These are phyloP conservation scores for Avahi laniger DNA, from an alignment of 2,797 vertebrate species.

Conservation along the genomic window DNA sequence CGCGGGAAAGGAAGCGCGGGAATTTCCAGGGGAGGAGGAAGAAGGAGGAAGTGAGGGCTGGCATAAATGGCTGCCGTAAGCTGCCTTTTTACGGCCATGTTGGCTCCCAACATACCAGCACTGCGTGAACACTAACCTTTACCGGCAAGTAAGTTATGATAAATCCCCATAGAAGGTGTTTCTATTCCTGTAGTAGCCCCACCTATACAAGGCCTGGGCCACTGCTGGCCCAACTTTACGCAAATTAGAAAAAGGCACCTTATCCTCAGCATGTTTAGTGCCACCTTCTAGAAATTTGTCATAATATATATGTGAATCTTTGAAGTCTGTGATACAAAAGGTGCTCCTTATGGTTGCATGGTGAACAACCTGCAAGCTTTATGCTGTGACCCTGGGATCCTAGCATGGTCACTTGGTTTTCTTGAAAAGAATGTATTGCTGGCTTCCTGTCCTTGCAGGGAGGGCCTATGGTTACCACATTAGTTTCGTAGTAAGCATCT, in stretches of 20 bases:
- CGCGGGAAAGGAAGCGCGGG: too few relatives aligned
- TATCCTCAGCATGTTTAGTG: not conserved
- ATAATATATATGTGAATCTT: not conserved
- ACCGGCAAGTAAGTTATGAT: not conserved
- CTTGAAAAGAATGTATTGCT: not conserved
- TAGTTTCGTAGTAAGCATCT: not conserved
- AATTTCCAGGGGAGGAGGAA: too few relatives aligned
- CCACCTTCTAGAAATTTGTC: not conserved
- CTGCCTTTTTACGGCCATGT: too few relatives aligned
- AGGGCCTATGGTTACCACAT: not conserved
- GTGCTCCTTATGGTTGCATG: not conserved
- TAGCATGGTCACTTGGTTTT: not conserved
- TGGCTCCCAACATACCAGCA: too few relatives aligned
- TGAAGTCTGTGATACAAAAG: not conserved
- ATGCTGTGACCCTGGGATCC: not conserved
- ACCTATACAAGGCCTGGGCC: not conserved
- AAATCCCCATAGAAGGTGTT: not conserved
- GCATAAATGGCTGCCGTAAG: too few relatives aligned
- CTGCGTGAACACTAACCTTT: not conserved
- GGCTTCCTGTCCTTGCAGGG: not conserved
- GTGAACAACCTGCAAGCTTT: not conserved
- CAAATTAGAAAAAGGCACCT: not conserved
- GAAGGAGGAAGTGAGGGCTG: too few relatives aligned
- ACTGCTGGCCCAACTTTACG: not conserved
- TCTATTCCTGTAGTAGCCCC: not conserved